Base-by-base conservation (phyloP, 2,113 vertebrate species). In the Engystomops pustulosus region DNA sequence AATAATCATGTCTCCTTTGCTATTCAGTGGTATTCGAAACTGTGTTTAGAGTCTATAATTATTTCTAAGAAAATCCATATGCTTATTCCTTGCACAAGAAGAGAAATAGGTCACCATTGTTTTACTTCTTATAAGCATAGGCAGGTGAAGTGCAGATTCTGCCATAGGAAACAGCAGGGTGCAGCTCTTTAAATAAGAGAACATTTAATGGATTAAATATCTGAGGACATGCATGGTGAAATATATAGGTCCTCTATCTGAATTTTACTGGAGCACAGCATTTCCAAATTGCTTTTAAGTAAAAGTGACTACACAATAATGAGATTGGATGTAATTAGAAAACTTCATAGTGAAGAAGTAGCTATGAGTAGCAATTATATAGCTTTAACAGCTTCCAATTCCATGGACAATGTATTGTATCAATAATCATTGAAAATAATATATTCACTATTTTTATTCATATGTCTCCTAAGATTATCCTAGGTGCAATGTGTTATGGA, bases 141-240 rank as follows among this genome's bases (percentile, higher is more conserved):
- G 71, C 71, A 49, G n/a, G 41, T 75, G 44, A 11, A 27, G 71
- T 27, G 27, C 25, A 44, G 36, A 17, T 20, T 14, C n/a, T 51
- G 45, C n/a, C 23, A 75, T 49, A 75, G 32, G 71, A 17, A 75
- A 75, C 71, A 75, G 71, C 25, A 14, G 23, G 70, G 45, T 51
- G 71, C 45, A 49, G 14, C 71, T 30, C 71, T 32, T 75, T 75
- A 75, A 47, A 32, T 75, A 75, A 75, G 51, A 75, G 45, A 75
- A 51, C 44, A 75, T 75, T 75, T 51, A 75, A 20, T 45, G n/a
- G 27, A 32, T 76, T 6, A 76, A 53, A 34, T 53, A 76, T 55
- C 25, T 17, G 34, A 30, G 11, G 36, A 49, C 25, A 30, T 51
- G 45, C n/a, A 49, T 45, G 68, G 41, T 25, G 41, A 27, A 49